A percentile compares a stretch with the other conserved stretches of the same genome.
Evolutionary conservation across 92 coral and sea anemone genomes (phyloP).

Genomic region (Porites lobata): DNA sequence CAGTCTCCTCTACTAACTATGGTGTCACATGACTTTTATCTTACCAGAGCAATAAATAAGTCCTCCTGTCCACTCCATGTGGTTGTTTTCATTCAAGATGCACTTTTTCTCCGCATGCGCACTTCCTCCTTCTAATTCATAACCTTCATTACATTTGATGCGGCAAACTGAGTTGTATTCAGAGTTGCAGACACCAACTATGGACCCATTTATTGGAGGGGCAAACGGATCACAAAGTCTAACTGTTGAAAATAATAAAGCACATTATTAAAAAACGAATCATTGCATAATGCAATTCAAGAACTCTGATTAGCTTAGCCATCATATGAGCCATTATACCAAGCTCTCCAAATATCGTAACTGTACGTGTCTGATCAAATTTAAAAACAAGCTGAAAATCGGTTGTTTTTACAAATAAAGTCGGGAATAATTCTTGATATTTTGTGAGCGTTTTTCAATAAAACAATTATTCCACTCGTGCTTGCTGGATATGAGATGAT

Average conservation of each 20-base stretch:
- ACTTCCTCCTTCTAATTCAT: neutral
- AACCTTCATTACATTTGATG: constrained; percentile 1
- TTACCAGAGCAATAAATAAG: neutral
- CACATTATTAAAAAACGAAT: neutral
- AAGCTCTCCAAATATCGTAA: no score
- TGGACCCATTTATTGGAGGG: neutral
- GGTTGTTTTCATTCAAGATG: no score
- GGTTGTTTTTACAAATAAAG: no score
- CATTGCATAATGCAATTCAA: neutral
- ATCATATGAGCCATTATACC: neutral
- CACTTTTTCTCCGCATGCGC: neutral
- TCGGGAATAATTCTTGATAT: no score
- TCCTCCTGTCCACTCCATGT: neutral
- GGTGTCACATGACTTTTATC: neutral
- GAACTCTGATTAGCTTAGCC: neutral
- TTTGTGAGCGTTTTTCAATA: no score
- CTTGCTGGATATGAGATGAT: no score
- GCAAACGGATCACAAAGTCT: neutral
- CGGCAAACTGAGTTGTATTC: neutral
- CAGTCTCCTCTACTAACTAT: no score
- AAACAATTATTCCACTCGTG: no score
- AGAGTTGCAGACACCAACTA: neutral
- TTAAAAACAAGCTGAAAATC: no score
- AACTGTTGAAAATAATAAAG: neutral
- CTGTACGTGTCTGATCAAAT: no score